Evolutionary conservation across 2,888 invertebrate species (phyloP).

Genomic region (Tenthredo notha): DNA sequence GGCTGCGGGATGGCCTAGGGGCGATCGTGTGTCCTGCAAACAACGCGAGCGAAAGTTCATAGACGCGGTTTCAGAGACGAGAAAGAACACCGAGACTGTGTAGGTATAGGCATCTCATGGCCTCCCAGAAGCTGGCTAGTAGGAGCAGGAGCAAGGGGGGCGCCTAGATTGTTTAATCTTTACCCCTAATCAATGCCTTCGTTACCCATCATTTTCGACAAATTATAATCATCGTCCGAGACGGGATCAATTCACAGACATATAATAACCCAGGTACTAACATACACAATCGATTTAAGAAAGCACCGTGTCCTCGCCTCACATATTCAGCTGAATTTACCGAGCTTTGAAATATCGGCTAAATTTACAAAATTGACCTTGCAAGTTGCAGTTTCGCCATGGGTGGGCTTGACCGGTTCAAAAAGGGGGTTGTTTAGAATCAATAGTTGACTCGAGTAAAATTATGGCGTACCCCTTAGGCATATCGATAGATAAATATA

Average conservation of each 20-base stretch:
- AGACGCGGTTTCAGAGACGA: conserved; percentile 56
- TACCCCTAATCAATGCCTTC: conserved; percentile 74
- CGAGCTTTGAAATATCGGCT: neutral
- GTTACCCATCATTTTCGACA: conserved; percentile 73
- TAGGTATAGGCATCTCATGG: conserved; percentile 62
- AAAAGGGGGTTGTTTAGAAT: conserved; percentile 39
- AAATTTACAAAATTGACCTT: neutral
- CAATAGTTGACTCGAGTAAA: conserved; percentile 59
- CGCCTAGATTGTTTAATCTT: conserved; percentile 77
- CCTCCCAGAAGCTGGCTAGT: conserved; percentile 76
- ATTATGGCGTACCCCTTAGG: conserved; percentile 47
- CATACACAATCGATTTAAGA: neutral
- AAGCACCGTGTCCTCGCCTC: neutral
- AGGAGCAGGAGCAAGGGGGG: conserved; percentile 72
- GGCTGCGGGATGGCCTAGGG: conserved; percentile 74
- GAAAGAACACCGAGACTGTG: conserved; percentile 62
- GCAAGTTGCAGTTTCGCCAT: conserved; percentile 19
- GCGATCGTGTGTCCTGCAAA: conserved; percentile 67
- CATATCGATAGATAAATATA: conserved; percentile 58
- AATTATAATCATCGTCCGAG: conserved; percentile 64
- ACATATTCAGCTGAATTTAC: neutral
- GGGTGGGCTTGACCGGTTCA: conserved; percentile 14
- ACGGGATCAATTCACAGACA: neutral
- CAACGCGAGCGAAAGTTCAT: conserved; percentile 52
- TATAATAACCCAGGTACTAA: neutral